Base-by-base conservation (phyloP, 2,888 invertebrate species). In the Synergus gifuensis region DNA sequence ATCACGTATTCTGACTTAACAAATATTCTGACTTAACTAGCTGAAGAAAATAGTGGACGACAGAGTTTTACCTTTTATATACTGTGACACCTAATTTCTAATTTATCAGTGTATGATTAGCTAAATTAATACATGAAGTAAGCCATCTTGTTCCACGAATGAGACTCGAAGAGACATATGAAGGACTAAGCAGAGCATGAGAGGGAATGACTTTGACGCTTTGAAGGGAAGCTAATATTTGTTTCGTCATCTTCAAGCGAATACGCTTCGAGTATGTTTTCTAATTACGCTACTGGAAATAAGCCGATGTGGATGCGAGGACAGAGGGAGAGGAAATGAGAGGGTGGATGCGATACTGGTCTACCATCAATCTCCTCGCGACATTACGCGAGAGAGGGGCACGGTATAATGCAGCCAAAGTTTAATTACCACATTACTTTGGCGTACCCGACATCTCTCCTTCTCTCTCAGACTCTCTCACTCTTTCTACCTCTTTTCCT, bases 361-460 rank as follows among this genome's bases (percentile, higher is more conserved):
- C 83, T 79, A 81, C 83, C 85, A 86, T 87, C 86, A 86, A 87
- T 86, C 86, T 87, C 84, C 63, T 60, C 81, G 79, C 82, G 86
- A 83, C 85, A 85, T 81, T 83, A 77, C 76, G 44, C 77, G 81
- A 76, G 83, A 83, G 81, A 83, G 79, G 78, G 85, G 76, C 82
- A 81, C 78, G 81, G 86, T 87, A 87, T 90, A 90, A 91, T 88
- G 88, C 88, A 89, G 87, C 87, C 88, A 89, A 91, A 91, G 90
- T 91, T 91, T 91, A 91, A 91, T 91, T 91, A 90, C 89, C 89
- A 85, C 90, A 87, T 89, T 90, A 90, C 90, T 89, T 88, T 83
- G 85, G 85, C 85, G 83, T 79, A 83, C 79, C 82, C 81, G 73
- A 80, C 84, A 84, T 54, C 83, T 83, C 86, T 82, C 83, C 84